phyloP scores from a whole-genome alignment of 2,888 invertebrate genomes.

The Capitulum mitella region DNA sequence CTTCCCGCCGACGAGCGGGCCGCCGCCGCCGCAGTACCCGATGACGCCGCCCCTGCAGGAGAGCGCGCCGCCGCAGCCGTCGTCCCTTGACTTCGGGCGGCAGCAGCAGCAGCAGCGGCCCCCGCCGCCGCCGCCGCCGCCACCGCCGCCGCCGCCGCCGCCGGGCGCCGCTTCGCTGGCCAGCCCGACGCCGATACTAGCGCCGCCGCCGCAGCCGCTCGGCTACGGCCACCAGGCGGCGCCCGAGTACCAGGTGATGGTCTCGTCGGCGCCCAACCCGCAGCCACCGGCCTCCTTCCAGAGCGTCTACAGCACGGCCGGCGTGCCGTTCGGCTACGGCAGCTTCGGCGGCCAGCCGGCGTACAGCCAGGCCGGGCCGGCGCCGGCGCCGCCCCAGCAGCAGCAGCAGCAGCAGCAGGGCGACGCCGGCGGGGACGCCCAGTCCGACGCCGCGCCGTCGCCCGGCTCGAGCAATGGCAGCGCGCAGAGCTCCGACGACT shows the following conservation, averaged over 20 bases:
- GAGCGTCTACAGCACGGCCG: slow-evolving; percentile 9
- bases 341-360: not conserved
- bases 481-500: slow-evolving; percentile 36
- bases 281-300: slow-evolving; percentile 25
- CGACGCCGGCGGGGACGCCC: not conserved
- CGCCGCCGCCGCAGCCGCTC: slow-evolving; percentile 47
- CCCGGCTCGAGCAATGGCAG: not conserved
- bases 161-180: too few relatives aligned
- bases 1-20: not conserved
- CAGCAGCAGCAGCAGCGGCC: not conserved
- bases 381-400: not conserved
- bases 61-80: slow-evolving; percentile 45
- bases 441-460: not conserved
- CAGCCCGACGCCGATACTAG: slow-evolving; percentile 47
- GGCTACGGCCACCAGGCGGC: slow-evolving; percentile 27
- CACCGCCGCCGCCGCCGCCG: not conserved
- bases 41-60: slow-evolving; percentile 27
- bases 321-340: not conserved
- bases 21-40: slow-evolving; percentile 17
- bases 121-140: not conserved
- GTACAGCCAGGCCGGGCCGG: not conserved
- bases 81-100: slow-evolving; percentile 2
- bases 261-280: slow-evolving; percentile 33
- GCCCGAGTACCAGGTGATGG: slow-evolving; percentile 34
- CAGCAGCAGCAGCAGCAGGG: slow-evolving; percentile 31